Conservation (phyloP, 2,113 vertebrate species). For the Lepisosteus oculatus region DNA sequence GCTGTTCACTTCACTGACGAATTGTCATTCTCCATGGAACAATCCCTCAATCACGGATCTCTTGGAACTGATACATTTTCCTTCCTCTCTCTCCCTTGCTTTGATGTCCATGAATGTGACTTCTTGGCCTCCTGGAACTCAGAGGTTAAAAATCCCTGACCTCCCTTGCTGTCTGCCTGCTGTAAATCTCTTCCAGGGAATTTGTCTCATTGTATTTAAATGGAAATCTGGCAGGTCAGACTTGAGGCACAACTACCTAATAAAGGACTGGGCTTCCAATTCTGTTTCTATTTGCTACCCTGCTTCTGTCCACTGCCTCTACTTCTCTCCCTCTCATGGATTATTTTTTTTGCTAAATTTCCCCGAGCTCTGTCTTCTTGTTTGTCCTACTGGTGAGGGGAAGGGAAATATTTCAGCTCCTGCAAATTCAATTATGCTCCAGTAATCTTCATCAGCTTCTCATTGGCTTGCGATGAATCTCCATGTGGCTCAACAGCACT, state of each 20-base stretch:
- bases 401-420: slow-evolving; percentile 48
- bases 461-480: slow-evolving; percentile 44
- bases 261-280: neutral
- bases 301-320: slow-evolving; percentile 14
- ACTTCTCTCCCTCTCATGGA: slow-evolving; percentile 39
- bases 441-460: slow-evolving; percentile 63
- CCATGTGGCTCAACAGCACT: neutral
- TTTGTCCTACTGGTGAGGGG: slow-evolving; percentile 49
- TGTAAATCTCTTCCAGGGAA: neutral
- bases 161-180: neutral
- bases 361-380: slow-evolving; percentile 54
- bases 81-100: too few relatives aligned
- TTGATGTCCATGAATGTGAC: too few relatives aligned
- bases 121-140: too few relatives aligned
- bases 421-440: slow-evolving; percentile 59
- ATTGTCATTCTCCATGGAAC: too few relatives aligned
- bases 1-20: too few relatives aligned
- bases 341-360: slow-evolving; percentile 43
- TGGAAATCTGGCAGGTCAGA: neutral
- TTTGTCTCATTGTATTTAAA: neutral
- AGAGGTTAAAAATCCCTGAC: too few relatives aligned
- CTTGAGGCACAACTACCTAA: neutral
- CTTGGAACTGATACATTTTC: too few relatives aligned
- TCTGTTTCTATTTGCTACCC: neutral
- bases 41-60: too few relatives aligned